These are phyloP conservation scores for Zaprionus vittiger DNA, from an alignment of 1,140 invertebrate genomes.

Conservation along the genomic window DNA sequence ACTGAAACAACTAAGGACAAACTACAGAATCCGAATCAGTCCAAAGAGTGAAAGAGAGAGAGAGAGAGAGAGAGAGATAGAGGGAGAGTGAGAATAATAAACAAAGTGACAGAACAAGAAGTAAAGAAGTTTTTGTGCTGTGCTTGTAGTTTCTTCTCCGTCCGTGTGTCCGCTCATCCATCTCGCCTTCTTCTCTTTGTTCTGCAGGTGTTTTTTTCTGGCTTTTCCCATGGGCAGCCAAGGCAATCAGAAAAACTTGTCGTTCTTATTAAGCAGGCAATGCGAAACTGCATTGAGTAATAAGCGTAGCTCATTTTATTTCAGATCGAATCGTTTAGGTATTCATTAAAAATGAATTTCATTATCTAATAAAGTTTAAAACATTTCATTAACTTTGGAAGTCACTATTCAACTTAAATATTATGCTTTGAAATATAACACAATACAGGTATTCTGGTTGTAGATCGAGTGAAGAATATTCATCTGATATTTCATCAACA, in stretches of 20 bases:
- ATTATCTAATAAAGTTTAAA: too few species aligned
- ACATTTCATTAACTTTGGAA: too few species aligned
- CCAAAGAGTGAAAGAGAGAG: constrained; percentile 36
- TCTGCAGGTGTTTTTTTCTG: constrained; percentile 23
- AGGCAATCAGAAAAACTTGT: constrained; percentile 46
- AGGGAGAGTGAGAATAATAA: constrained; percentile 35
- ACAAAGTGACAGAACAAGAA: constrained; percentile 39
- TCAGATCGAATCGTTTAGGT: background rate
- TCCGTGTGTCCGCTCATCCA: constrained; percentile 5
- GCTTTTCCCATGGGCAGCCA: constrained; percentile 29
- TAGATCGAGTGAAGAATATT: too few species aligned
- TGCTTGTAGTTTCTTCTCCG: constrained; percentile 24
- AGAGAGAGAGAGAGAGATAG: constrained; percentile 30
- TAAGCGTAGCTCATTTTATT: background rate
- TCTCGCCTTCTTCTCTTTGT: constrained; percentile 18
- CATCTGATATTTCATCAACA: too few species aligned
- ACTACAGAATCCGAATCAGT: constrained; percentile 25
- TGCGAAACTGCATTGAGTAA: background rate
- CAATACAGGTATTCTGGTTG: too few species aligned
- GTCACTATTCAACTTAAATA: too few species aligned
- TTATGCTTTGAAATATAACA: too few species aligned
- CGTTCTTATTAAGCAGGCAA: constrained; percentile 30
- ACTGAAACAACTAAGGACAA: constrained; percentile 45
- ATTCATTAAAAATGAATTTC: background rate
- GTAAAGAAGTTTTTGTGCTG: constrained; percentile 47